phyloP scores from a whole-genome alignment of 2,797 vertebrate species.

The Echeneis naucrates region DNA sequence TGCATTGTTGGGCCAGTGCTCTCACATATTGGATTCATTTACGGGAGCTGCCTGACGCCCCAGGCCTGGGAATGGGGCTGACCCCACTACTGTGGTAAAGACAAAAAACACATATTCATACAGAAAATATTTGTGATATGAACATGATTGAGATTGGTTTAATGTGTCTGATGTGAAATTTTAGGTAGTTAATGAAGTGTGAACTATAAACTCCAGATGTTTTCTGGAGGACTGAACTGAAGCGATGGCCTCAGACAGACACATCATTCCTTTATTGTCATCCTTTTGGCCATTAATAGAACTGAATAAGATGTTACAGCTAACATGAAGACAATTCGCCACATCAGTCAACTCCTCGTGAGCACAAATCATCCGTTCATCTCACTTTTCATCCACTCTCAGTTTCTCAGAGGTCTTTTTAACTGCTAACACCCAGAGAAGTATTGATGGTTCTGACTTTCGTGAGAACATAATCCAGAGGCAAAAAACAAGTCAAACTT shows the following conservation, averaged over 20 bases:
- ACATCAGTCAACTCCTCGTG: background rate
- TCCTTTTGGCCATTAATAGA: background rate
- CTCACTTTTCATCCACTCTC: constrained; percentile 1
- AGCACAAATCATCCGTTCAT: background rate
- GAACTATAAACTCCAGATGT: no score
- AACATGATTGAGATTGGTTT: no score
- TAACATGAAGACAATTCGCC: background rate
- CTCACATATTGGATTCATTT: no score
- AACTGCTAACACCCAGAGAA: background rate
- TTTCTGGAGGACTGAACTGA: background rate
- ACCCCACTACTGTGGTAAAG: no score
- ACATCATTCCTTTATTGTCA: background rate
- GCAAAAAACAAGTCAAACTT: constrained; percentile 40
- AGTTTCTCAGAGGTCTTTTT: constrained; percentile 1
- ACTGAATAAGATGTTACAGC: background rate
- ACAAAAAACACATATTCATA: no score
- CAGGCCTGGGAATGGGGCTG: no score
- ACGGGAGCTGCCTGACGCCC: no score
- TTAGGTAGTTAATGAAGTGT: no score
- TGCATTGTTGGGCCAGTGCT: no score
- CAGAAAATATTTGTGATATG: no score
- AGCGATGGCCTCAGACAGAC: background rate
- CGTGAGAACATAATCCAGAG: constrained; percentile 7
- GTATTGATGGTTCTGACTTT: constrained; percentile 6
- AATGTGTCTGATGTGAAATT: no score